Evolutionary conservation across 2,797 vertebrate species (phyloP), one percentile per base, ranked within the genome.

Genomic region (Anableps anableps): DNA sequence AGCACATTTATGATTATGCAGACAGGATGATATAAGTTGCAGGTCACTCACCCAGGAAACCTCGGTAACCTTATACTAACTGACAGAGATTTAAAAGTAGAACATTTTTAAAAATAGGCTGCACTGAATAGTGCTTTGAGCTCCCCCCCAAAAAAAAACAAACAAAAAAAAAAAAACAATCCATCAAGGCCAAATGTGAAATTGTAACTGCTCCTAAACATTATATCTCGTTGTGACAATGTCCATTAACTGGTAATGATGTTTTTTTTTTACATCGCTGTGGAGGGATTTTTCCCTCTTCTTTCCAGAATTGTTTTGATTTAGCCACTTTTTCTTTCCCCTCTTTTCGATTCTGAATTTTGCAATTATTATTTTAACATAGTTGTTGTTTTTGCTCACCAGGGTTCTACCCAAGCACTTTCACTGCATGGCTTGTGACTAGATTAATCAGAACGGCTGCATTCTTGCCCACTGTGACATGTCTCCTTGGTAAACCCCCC

Each of bases 401-500:
- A 79, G 43, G 60, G 53, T 72, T 23, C 17, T 51, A 8, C 7
- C 43, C 64, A 51, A 41, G 34, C 80, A 70, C 45, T 41, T 79
- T 64, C 47, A 71, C 47, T 72, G n/a, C 76, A 79, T 78, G 79
- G 34, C 34, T 64, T 64, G 48, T 64, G 14, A 80, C 86, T 83
- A 85, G 66, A 80, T 82, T 79, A 84, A 87, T 91, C 83, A 91
- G 85, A 86, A 74, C 55, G 62, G 64, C 74, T 74, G 73, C 87
- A 89, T 93, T 92, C 82, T 80, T 91, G 80, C 72, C 13, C 47
- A 77, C 74, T 77, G 19, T 85, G 78, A 85, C 86, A 85, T 81
- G 84, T 93, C 86, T 92, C 90, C 89, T 55, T 83, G 86, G 78
- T 47, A 85, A 83, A 8, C 34, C 19, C n/a, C 41, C 58, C 78